Evolutionary conservation across 2,113 vertebrate species (phyloP).

Genomic region (Puffinus mauretanicus): DNA sequence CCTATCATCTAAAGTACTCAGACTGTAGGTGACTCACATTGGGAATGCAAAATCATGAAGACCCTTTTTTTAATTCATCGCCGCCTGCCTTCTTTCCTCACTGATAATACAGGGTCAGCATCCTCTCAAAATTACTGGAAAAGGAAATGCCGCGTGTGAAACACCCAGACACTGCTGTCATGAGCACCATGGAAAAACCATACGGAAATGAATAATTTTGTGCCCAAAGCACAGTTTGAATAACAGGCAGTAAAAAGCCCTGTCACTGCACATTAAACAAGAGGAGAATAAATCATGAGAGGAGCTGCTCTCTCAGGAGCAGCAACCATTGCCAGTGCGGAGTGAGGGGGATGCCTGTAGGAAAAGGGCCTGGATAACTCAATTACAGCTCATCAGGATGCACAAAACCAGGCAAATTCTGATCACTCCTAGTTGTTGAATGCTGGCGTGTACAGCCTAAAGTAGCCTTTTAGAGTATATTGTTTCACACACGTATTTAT

Average conservation of each 20-base stretch:
- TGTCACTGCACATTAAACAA: not conserved
- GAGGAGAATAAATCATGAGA: conserved; percentile 30
- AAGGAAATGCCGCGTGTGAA: not conserved
- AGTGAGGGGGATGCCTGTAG: not conserved
- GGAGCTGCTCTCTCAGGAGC: conserved; percentile 1
- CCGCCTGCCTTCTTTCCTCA: not conserved
- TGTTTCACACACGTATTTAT: not conserved
- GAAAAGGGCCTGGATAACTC: conserved; percentile 14
- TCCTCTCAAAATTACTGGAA: not conserved
- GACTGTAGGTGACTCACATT: not conserved
- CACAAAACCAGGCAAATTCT: not conserved
- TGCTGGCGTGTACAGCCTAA: not conserved
- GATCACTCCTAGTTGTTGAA: not conserved
- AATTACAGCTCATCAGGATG: not conserved
- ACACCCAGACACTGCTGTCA: not conserved
- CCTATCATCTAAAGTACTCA: not conserved
- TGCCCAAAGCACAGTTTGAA: conserved; percentile 39
- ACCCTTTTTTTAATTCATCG: not conserved
- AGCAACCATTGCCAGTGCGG: not conserved
- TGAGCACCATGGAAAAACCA: conserved; percentile 8
- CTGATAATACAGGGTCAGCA: not conserved
- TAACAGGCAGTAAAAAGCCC: conserved; percentile 41
- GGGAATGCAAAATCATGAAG: not conserved
- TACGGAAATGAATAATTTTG: conserved; percentile 35
- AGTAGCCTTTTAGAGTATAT: not conserved